Conservation (phyloP, 2,113 vertebrate genomes). For the Sinocyclocheilus rhinocerous region DNA sequence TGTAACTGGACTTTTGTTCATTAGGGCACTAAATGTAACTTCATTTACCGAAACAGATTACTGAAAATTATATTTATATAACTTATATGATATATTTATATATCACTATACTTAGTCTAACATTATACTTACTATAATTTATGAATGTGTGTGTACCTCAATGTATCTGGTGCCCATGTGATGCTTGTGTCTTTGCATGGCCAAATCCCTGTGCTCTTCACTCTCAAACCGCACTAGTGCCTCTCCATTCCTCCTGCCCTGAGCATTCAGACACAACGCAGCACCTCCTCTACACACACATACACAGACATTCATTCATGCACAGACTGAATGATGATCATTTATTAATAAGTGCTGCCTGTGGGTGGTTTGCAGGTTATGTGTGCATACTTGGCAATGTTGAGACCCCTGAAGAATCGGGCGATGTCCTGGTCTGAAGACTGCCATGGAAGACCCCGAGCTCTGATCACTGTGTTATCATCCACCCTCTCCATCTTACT, state of each 20-base stretch:
- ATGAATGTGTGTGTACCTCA: slow-evolving; percentile 77
- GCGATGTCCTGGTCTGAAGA: slow-evolving; percentile 99
- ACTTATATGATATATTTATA: no score
- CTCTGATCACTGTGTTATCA: slow-evolving; percentile 91
- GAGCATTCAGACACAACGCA: slow-evolving; percentile 94
- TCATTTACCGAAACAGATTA: background rate
- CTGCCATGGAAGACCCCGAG: slow-evolving; percentile 95
- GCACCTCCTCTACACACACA: slow-evolving; percentile 86
- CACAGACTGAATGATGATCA: background rate
- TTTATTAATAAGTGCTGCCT: background rate
- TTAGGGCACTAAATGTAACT: background rate
- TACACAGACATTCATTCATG: background rate
- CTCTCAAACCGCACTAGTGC: slow-evolving; percentile 93
- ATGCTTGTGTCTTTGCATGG: slow-evolving; percentile 94
- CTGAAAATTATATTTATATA: background rate
- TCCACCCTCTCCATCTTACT: slow-evolving; percentile 97
- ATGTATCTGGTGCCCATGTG: slow-evolving; percentile 98
- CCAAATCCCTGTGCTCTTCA: slow-evolving; percentile 93
- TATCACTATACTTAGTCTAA: background rate
- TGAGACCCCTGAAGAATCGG: slow-evolving; percentile 96
- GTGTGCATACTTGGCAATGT: slow-evolving; percentile 90
- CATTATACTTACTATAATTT: background rate
- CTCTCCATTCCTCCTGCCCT: slow-evolving; percentile 95
- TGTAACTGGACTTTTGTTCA: background rate
- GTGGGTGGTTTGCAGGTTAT: background rate